Base-by-base conservation (phyloP, 2,888 invertebrate species). In the Fragum sueziense region DNA sequence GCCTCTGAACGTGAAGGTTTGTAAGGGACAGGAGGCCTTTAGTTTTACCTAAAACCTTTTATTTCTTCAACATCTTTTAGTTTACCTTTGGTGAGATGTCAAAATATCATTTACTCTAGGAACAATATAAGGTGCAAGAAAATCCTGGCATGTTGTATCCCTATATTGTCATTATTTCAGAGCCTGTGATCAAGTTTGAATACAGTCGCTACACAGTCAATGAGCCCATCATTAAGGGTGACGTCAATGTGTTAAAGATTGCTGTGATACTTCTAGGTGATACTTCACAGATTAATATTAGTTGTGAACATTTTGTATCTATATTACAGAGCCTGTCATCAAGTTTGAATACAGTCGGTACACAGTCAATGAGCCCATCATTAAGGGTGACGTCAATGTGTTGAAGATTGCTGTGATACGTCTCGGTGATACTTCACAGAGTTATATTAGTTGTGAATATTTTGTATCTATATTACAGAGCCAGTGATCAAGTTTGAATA, bases 251-350 rank as follows among this genome's bases (percentile, higher is more conserved):
- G 17, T 78, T 93, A 51, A 84, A 85, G 33, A 84, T 93, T 17
- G 88, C 90, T 4, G 91, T 93, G 11, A 75, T 92, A 6, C 84
- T 93, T 41, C 77, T 85, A 11, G 93, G 93, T 17, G 93, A 93
- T 84, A 85, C 90, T 20, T 89, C 91, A 1, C 84, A 84, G n/a
- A n/a, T n/a, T n/a, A n/a, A n/a, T n/a, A n/a, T n/a, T n/a, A n/a
- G n/a, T n/a, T n/a, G n/a, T n/a, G n/a, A n/a, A n/a, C n/a, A n/a
- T n/a, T n/a, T n/a, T n/a, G n/a, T n/a, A n/a, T n/a, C n/a, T n/a
- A n/a, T n/a, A n/a, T n/a, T n/a, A n/a, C 87, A 93, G 93, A 90
- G 59, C 90, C 93, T 14, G 81, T 90, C 3, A 92, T 93, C 72
- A 85, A 86, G 70, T 90, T 93, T 80, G 90, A 90, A 54, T 85